A percentile compares a stretch with the other conserved stretches of the same genome.
Evolutionary conservation across 2,113 vertebrate species (phyloP).

Genomic region (Barbus barbus): DNA sequence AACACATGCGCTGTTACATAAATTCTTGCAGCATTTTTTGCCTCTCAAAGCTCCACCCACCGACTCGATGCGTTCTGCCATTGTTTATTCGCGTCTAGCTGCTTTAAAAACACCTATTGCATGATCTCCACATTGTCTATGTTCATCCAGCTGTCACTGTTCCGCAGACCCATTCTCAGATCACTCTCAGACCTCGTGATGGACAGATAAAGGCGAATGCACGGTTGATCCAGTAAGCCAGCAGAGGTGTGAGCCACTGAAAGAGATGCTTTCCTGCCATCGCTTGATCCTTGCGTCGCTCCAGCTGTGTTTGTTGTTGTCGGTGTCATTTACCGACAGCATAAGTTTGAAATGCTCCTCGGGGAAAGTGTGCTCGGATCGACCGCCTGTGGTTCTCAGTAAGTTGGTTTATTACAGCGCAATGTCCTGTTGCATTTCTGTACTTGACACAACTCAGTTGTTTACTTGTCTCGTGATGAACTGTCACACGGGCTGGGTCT

Average conservation of each 20-base stretch:
- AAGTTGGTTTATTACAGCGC: constrained; percentile 63
- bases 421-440: neutral
- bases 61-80: constrained; percentile 27
- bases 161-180: neutral
- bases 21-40: neutral
- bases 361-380: constrained; percentile 48
- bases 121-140: neutral
- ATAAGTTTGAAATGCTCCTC: constrained; percentile 59
- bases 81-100: constrained; percentile 4
- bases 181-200: neutral
- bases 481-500: constrained; percentile 1
- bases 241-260: constrained; percentile 61
- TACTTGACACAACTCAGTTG: neutral
- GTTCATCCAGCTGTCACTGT: too few species aligned
- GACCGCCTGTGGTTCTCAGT: constrained; percentile 79
- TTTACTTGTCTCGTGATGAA: constrained; percentile 14
- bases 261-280: constrained; percentile 66
- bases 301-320: constrained; percentile 62
- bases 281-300: constrained; percentile 55
- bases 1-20: neutral
- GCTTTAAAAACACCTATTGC: constrained; percentile 30
- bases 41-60: constrained; percentile 6
- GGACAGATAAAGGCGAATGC: neutral
- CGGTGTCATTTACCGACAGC: constrained; percentile 54
- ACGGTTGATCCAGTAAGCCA: neutral